These are phyloP conservation scores for Drosophila tani DNA, from an alignment of 1,140 invertebrate species.

Conservation along the genomic window DNA sequence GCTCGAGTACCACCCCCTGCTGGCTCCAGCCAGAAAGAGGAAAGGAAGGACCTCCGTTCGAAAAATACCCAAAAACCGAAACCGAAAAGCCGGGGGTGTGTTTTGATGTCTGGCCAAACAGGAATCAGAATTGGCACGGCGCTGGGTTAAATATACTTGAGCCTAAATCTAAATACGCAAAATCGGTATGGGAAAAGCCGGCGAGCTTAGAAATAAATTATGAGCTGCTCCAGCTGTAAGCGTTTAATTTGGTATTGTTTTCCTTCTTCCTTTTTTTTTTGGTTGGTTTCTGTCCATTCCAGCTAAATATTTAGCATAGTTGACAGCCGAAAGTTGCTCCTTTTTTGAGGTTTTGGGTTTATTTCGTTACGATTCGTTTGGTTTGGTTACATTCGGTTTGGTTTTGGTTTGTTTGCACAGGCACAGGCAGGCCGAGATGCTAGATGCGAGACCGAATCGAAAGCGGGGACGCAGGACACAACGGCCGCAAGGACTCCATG, in stretches of 20 bases:
- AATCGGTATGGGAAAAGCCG: slow-evolving; percentile 3
- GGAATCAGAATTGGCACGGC: slow-evolving; percentile 26
- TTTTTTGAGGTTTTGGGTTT: slow-evolving; percentile 79
- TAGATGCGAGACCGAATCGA: slow-evolving; percentile 62
- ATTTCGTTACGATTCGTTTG: slow-evolving; percentile 80
- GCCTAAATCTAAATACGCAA: slow-evolving; percentile 17
- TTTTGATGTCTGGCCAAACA: slow-evolving; percentile 76
- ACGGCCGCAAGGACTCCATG: slow-evolving; percentile 67
- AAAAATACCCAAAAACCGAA: slow-evolving; percentile 34
- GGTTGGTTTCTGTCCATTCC: slow-evolving; percentile 7
- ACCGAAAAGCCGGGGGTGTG: slow-evolving; percentile 62
- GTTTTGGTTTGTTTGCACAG: slow-evolving; percentile 65
- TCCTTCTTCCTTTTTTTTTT: slow-evolving; percentile 21
- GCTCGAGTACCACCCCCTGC: slow-evolving; percentile 13
- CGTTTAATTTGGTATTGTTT: slow-evolving; percentile 75
- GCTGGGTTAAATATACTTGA: slow-evolving; percentile 55
- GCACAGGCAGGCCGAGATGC: slow-evolving; percentile 39
- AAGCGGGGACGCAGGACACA: slow-evolving; percentile 54
- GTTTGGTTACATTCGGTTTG: slow-evolving; percentile 66
- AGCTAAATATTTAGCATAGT: slow-evolving; percentile 75
- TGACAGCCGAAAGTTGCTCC: slow-evolving; percentile 69
- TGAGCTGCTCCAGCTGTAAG: slow-evolving; percentile 57
- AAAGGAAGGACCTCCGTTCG: slow-evolving; percentile 2
- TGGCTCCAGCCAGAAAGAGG: slow-evolving; percentile 16
- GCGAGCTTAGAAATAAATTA: slow-evolving; percentile 55